Evolutionary conservation across 2,888 invertebrate genomes (phyloP).

Genomic region (Atrina japonica): DNA sequence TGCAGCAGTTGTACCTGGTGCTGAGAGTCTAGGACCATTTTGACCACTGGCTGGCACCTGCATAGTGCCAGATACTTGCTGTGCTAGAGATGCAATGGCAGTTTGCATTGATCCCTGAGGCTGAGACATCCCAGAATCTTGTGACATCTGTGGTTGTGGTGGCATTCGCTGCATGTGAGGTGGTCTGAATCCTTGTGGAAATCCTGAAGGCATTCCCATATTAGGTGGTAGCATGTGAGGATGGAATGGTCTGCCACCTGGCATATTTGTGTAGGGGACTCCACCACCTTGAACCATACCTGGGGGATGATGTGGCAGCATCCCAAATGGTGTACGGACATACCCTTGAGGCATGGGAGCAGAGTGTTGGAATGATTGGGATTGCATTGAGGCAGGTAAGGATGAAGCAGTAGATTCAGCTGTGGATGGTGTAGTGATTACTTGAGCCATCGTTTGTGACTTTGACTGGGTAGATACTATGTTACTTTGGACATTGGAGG

Average conservation of each 20-base stretch:
- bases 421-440: too few relatives aligned
- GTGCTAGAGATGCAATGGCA: slow-evolving; percentile 27
- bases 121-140: slow-evolving; percentile 8
- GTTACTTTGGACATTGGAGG: background rate
- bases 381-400: slow-evolving; percentile 18
- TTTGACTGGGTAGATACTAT: slow-evolving; percentile 3
- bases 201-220: slow-evolving; percentile 26
- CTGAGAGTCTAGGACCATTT: slow-evolving; percentile 45
- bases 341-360: slow-evolving; percentile 11
- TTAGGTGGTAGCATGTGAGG: slow-evolving; percentile 30
- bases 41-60: slow-evolving; percentile 50
- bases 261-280: slow-evolving; percentile 36
- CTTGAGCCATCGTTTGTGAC: background rate
- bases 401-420: slow-evolving; percentile 13
- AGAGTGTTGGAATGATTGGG: background rate
- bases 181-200: slow-evolving; percentile 36
- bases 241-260: slow-evolving; percentile 15
- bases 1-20: slow-evolving; percentile 35
- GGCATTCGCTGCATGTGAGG: slow-evolving; percentile 38
- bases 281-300: slow-evolving; percentile 29
- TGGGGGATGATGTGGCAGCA: slow-evolving; percentile 32
- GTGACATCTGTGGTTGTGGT: slow-evolving; percentile 22
- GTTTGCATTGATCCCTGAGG: slow-evolving; percentile 21
- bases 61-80: slow-evolving; percentile 41
- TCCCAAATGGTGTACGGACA: slow-evolving; percentile 26